Evolutionary conservation across 1,140 invertebrate genomes (phyloP).

Genomic region (Pseudomyrmex gracilis): DNA sequence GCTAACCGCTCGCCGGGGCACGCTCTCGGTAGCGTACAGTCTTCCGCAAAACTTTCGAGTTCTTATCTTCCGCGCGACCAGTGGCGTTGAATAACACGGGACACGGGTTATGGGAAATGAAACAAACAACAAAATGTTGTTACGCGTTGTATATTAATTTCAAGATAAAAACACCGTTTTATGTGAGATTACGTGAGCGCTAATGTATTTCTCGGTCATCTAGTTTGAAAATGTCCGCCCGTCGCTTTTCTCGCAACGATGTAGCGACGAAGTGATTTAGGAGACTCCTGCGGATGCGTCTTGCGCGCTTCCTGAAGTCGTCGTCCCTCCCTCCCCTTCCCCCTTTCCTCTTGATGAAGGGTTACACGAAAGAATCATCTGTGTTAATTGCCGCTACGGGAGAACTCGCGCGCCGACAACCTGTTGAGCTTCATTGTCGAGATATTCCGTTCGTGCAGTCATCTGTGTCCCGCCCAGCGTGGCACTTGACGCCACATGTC

Average conservation of each 20-base stretch:
- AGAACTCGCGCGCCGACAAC: constrained; percentile 33
- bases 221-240: not conserved
- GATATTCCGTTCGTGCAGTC: constrained; percentile 57
- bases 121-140: too few species aligned
- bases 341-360: too few species aligned
- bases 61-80: not conserved
- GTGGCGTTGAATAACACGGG: too few species aligned
- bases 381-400: constrained; percentile 34
- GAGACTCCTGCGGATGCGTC: constrained; percentile 5
- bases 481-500: constrained; percentile 34
- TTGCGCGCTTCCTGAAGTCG: not conserved
- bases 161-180: not conserved
- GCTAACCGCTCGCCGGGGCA: constrained; percentile 68
- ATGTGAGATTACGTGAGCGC: not conserved
- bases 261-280: constrained; percentile 25
- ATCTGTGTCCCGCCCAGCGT: constrained; percentile 34
- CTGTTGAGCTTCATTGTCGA: constrained; percentile 54
- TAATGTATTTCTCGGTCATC: not conserved
- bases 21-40: constrained; percentile 62
- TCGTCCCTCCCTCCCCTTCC: not conserved
- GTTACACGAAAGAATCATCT: constrained; percentile 27
- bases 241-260: not conserved
- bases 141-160: too few species aligned
- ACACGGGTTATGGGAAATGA: too few species aligned
- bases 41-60: constrained; percentile 18